Percentiles rank a stretch among this genome's conserved stretches.
These are phyloP conservation scores for Phocoena phocoena DNA, from an alignment of 2,113 vertebrate genomes.

Conservation along the genomic window DNA sequence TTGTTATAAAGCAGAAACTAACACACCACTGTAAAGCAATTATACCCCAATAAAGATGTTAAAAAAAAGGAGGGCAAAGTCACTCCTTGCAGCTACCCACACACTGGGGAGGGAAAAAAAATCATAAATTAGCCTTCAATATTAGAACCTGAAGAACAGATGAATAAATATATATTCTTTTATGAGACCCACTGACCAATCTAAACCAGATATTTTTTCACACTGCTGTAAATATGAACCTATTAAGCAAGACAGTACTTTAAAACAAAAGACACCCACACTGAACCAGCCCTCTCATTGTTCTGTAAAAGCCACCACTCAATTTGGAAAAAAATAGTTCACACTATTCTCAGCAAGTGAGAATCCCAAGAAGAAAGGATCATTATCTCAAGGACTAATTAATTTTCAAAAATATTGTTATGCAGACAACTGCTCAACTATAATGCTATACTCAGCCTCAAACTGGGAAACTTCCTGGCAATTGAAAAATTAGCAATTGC, in stretches of 20 bases:
- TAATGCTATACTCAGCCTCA: background rate
- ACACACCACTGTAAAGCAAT: no score
- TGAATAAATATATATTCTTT: background rate
- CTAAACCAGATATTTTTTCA: background rate
- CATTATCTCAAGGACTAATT: constrained; percentile 67
- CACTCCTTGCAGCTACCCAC: background rate
- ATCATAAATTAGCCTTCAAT: background rate
- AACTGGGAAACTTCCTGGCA: constrained; percentile 19
- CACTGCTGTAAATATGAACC: background rate
- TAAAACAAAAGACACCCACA: constrained; percentile 68
- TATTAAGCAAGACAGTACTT: constrained; percentile 44
- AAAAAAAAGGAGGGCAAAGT: background rate
- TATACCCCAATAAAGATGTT: no score
- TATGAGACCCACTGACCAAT: background rate
- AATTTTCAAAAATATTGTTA: constrained; percentile 68
- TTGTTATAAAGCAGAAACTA: no score
- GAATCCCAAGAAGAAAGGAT: background rate
- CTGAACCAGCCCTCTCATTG: background rate
- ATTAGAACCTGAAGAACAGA: background rate
- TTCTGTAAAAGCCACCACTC: constrained; percentile 48
- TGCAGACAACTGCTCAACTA: constrained; percentile 30
- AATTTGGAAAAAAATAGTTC: background rate
- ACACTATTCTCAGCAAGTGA: constrained; percentile 52
- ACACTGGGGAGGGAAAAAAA: background rate
- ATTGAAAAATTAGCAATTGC: constrained; percentile 36